Evolutionary conservation across 2,888 invertebrate genomes (phyloP).

Genomic region (Nebria salina): DNA sequence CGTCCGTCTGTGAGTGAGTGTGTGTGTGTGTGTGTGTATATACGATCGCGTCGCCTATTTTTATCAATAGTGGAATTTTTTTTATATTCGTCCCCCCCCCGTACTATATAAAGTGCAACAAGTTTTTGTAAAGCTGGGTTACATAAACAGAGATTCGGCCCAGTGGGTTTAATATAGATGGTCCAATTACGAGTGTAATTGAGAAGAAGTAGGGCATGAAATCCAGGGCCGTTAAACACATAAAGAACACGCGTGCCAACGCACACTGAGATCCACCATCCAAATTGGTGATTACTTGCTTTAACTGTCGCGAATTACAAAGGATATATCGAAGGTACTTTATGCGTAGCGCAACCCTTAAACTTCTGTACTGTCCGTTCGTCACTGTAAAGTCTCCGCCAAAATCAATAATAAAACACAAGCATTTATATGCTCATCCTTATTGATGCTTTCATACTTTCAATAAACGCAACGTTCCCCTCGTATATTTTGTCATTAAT

Average conservation of each 20-base stretch:
- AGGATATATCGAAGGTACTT: conserved; percentile 11
- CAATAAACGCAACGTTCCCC: no score
- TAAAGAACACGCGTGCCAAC: conserved; percentile 42
- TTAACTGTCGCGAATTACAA: conserved; percentile 16
- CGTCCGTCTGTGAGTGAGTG: no score
- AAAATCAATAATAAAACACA: no score
- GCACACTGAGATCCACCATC: conserved; percentile 6
- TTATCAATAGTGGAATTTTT: no score
- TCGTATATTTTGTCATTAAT: no score
- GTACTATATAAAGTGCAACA: neutral
- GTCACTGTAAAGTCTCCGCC: no score
- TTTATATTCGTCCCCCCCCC: no score
- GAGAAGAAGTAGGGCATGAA: conserved; percentile 34
- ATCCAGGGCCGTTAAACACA: conserved; percentile 27
- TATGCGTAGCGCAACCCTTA: neutral
- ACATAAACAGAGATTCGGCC: neutral
- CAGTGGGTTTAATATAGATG: conserved; percentile 21
- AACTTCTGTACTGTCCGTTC: no score
- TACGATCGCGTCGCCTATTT: no score
- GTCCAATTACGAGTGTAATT: conserved; percentile 40
- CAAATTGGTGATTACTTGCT: conserved; percentile 21
- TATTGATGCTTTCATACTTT: no score
- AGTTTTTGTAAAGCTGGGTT: neutral
- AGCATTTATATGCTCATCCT: no score
- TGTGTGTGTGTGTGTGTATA: no score